phyloP scores from a whole-genome alignment of 2,113 vertebrate species.

The Campylomormyrus tamandua region DNA sequence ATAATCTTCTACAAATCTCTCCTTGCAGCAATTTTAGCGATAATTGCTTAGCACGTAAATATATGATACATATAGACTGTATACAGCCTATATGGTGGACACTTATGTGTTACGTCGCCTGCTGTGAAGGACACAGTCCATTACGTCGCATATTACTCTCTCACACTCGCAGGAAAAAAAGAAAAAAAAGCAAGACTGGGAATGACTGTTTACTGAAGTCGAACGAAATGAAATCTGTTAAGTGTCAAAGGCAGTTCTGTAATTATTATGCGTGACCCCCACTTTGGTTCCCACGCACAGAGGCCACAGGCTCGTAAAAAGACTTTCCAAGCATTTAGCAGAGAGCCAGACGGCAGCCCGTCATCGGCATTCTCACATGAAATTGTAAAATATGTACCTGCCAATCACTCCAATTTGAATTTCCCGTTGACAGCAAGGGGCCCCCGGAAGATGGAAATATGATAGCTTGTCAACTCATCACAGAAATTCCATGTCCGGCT shows the following conservation, averaged over 20 bases:
- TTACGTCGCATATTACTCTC: conserved; percentile 3
- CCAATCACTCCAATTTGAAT: conserved; percentile 64
- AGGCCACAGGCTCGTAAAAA: conserved; percentile 48
- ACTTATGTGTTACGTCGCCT: not conserved
- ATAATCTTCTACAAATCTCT: not conserved
- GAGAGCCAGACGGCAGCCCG: conserved; percentile 47
- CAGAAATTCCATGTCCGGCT: conserved; percentile 50
- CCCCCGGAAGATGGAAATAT: conserved; percentile 49
- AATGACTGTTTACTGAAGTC: conserved; percentile 23
- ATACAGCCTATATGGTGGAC: not conserved
- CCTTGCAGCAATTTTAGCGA: not conserved
- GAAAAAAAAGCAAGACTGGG: not conserved
- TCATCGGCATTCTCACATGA: conserved; percentile 57
- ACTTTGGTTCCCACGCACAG: conserved; percentile 40
- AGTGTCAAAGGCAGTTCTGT: conserved; percentile 36
- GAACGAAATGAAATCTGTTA: conserved; percentile 25
- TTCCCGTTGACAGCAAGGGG: conserved; percentile 51
- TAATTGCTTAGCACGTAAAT: not conserved
- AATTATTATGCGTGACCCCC: conserved; percentile 43
- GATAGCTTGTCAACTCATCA: conserved; percentile 61
- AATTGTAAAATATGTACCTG: conserved; percentile 57
- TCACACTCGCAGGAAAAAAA: not conserved
- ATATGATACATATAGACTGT: not conserved
- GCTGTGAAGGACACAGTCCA: not conserved
- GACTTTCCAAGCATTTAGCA: conserved; percentile 49